Percentiles rank a stretch among this genome's conserved stretches.
phyloP scores from a whole-genome alignment of 1,140 invertebrate species.

The Drosophila simulans region DNA sequence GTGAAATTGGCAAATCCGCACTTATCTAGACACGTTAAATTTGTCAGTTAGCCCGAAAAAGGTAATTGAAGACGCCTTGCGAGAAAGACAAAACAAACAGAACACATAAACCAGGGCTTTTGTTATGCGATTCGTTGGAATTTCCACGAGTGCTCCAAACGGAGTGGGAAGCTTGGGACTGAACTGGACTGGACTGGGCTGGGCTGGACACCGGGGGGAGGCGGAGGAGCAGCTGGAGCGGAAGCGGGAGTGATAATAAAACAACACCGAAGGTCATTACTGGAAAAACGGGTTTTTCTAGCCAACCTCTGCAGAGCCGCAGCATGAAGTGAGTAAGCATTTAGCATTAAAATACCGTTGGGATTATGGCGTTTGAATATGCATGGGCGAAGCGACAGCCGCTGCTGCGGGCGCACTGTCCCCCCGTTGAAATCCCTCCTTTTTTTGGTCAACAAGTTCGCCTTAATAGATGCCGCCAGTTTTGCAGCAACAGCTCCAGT shows the following conservation, averaged over 20 bases:
- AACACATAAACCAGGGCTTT: constrained; percentile 28
- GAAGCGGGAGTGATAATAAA: constrained; percentile 61
- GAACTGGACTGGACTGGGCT: not conserved
- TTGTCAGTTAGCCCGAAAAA: constrained; percentile 30
- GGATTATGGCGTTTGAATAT: constrained; percentile 79
- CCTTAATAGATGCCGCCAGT: constrained; percentile 64
- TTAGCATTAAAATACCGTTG: constrained; percentile 82
- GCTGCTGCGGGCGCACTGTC: not conserved
- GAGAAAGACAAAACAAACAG: not conserved
- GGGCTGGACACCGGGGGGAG: constrained; percentile 1
- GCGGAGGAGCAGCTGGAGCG: constrained; percentile 15
- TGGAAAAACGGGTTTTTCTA: constrained; percentile 77
- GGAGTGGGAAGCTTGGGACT: too few species aligned
- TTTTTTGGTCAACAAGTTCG: constrained; percentile 50
- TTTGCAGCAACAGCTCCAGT: constrained; percentile 33
- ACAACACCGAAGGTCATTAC: constrained; percentile 80
- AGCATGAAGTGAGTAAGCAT: constrained; percentile 73
- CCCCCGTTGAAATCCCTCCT: not conserved
- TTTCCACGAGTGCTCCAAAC: constrained; percentile 23
- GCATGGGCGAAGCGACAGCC: constrained; percentile 58
- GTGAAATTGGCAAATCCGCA: constrained; percentile 33
- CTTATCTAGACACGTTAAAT: constrained; percentile 2
- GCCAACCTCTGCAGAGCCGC: constrained; percentile 32
- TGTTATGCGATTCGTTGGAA: constrained; percentile 48
- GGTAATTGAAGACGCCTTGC: constrained; percentile 19